A percentile compares a stretch with the other conserved stretches of the same genome.
phyloP scores from a whole-genome alignment of 2,888 invertebrate species.

The Octonoba sinensis region DNA sequence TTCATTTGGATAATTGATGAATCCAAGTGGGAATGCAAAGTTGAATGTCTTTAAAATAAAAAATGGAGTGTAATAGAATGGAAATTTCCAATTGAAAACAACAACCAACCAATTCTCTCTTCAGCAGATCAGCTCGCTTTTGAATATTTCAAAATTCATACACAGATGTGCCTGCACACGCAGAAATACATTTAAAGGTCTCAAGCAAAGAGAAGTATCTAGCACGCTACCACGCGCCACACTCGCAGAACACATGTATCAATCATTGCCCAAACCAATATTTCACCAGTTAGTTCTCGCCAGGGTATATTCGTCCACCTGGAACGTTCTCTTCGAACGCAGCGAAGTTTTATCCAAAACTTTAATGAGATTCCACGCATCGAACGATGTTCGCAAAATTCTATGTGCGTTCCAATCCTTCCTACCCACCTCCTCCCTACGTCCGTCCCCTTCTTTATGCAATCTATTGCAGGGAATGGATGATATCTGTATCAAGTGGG shows the following conservation, averaged over 20 bases:
- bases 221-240: slow-evolving; percentile 17
- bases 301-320: slow-evolving; percentile 36
- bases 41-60: no score
- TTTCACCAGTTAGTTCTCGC: slow-evolving; percentile 58
- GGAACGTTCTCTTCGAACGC: slow-evolving; percentile 39
- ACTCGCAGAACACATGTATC: slow-evolving; percentile 38
- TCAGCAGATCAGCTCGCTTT: slow-evolving; percentile 2
- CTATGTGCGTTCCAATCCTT: slow-evolving; percentile 15
- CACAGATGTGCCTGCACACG: neutral
- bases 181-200: slow-evolving; percentile 40
- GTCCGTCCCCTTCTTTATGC: slow-evolving; percentile 41
- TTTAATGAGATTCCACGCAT: slow-evolving; percentile 55
- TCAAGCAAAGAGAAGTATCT: slow-evolving; percentile 44
- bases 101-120: slow-evolving; percentile 35
- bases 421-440: slow-evolving; percentile 9
- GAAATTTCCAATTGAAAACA: slow-evolving; percentile 45
- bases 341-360: slow-evolving; percentile 52
- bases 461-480: slow-evolving; percentile 55
- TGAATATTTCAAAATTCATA: slow-evolving; percentile 43
- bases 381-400: slow-evolving; percentile 52
- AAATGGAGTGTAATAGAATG: neutral
- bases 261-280: slow-evolving; percentile 57
- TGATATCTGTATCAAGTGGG: slow-evolving; percentile 56
- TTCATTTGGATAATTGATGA: no score
- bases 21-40: no score